Percentiles rank a stretch among this genome's conserved stretches.
Conservation (phyloP, 1,140 invertebrate genomes). For the Globodera rostochiensis region DNA sequence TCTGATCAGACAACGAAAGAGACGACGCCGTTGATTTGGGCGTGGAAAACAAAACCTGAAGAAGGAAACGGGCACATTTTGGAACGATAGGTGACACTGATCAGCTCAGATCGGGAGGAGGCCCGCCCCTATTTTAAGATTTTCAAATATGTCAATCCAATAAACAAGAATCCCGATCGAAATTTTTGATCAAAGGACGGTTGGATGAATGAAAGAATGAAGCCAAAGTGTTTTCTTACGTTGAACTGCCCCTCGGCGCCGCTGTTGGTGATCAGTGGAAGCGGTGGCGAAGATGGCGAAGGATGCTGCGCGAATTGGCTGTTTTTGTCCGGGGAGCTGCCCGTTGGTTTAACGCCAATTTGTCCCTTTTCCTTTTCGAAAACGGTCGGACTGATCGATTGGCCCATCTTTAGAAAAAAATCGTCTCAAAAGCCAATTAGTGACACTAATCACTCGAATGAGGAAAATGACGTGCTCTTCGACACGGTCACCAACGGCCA, state of each 20-base stretch:
- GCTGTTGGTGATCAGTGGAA: constrained; percentile 10
- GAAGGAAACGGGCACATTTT: not conserved
- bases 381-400: not conserved
- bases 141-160: too few species aligned
- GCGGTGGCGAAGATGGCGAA: not conserved
- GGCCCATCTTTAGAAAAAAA: not conserved
- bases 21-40: constrained; percentile 2
- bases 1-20: constrained; percentile 13
- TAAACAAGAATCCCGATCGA: too few species aligned
- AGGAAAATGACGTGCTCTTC: constrained; percentile 56
- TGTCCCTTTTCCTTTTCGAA: not conserved
- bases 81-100: too few species aligned
- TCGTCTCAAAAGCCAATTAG: not conserved
- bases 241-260: not conserved
- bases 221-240: not conserved
- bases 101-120: too few species aligned
- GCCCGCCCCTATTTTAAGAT: too few species aligned
- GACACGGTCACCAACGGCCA: constrained; percentile 44
- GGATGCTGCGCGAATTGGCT: not conserved
- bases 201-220: too few species aligned
- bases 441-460: constrained; percentile 43
- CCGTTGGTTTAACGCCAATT: not conserved
- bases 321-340: constrained; percentile 7
- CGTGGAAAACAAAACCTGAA: not conserved
- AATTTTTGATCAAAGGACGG: too few species aligned